Conservation (phyloP, 2,888 invertebrate species). For the Neoaliturus tenellus region DNA sequence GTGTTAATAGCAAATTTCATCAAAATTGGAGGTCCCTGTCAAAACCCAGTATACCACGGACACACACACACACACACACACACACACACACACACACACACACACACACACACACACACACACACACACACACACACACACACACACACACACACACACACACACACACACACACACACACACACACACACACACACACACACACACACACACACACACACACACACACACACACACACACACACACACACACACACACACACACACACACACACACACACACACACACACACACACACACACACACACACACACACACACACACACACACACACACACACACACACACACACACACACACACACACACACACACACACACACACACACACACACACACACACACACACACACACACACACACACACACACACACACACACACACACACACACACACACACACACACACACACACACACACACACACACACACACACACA, state of each 20-base stretch:
- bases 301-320: too few relatives aligned
- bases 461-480: slow-evolving; percentile 13
- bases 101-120: background rate
- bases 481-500: slow-evolving; percentile 13
- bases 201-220: background rate
- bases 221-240: background rate
- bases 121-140: background rate
- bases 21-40: too few relatives aligned
- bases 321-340: background rate
- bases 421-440: slow-evolving; percentile 1
- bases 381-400: background rate
- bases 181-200: background rate
- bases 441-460: slow-evolving; percentile 13
- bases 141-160: background rate
- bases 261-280: background rate
- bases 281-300: too few relatives aligned
- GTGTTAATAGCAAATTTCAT: too few relatives aligned
- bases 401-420: slow-evolving; percentile 1
- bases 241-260: background rate
- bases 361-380: background rate
- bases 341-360: background rate
- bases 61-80: background rate
- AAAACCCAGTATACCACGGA: too few relatives aligned
- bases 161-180: background rate
- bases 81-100: background rate